Conservation (phyloP, 2,888 invertebrate species). For the Eupithecia subfuscata region DNA sequence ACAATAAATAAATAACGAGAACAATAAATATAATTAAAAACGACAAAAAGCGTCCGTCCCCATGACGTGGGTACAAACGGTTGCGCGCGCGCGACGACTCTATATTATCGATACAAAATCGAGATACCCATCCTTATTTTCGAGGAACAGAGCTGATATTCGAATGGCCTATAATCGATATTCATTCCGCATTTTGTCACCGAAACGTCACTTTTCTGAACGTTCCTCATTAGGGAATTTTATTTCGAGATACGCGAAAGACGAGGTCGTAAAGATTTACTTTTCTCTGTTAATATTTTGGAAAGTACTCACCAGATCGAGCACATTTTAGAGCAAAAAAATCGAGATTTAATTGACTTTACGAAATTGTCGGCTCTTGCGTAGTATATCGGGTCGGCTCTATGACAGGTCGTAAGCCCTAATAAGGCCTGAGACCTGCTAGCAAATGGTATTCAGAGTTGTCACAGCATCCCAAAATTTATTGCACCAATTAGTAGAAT, state of each 20-base stretch:
- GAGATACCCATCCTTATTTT: constrained; percentile 51
- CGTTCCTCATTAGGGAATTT: constrained; percentile 73
- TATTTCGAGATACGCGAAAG: constrained; percentile 47
- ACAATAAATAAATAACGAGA: constrained; percentile 81
- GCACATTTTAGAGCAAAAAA: not conserved
- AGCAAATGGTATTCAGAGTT: constrained; percentile 66
- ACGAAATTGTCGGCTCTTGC: not conserved
- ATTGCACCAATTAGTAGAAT: constrained; percentile 82
- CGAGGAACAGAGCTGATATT: constrained; percentile 53
- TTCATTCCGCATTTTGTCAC: constrained; percentile 77
- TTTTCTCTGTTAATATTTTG: constrained; percentile 9
- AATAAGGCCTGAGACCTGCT: constrained; percentile 60
- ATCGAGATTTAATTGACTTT: not conserved
- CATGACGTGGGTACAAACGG: constrained; percentile 77
- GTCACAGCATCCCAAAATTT: constrained; percentile 76
- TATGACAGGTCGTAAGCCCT: constrained; percentile 62
- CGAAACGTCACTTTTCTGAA: constrained; percentile 71
- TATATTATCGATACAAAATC: constrained; percentile 68
- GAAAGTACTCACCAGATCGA: not conserved
- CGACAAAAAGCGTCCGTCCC: constrained; percentile 80
- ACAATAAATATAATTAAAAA: constrained; percentile 83
- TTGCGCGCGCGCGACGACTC: constrained; percentile 74
- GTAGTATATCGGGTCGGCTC: constrained; percentile 35
- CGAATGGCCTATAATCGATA: constrained; percentile 46
- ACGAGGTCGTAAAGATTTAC: constrained; percentile 10